Base-by-base conservation (phyloP, 2,888 invertebrate species). In the Candidula unifasciata region DNA sequence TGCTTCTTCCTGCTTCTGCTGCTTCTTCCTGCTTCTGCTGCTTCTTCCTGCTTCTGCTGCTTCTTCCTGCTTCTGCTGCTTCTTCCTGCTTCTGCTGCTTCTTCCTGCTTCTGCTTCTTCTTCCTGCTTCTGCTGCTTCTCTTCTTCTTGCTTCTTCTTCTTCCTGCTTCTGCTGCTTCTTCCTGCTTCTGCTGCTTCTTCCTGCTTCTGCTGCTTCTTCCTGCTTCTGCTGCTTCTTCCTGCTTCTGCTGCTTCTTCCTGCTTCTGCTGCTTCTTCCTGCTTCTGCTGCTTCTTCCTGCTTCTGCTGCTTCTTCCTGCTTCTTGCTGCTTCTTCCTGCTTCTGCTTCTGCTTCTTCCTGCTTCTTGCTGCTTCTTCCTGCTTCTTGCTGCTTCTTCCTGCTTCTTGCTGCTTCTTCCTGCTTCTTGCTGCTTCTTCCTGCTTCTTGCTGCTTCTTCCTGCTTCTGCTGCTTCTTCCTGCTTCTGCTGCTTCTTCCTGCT, bases 191-290 rank as follows among this genome's bases (percentile, higher is more conserved):
- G 10, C 54, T 13, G n/a, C n/a, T n/a, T n/a, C n/a, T n/a, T n/a
- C n/a, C n/a, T n/a, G n/a, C n/a, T n/a, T n/a, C n/a, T n/a, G n/a
- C n/a, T n/a, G n/a, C n/a, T n/a, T n/a, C n/a, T n/a, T n/a, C n/a
- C n/a, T n/a, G n/a, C n/a, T n/a, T n/a, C n/a, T n/a, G n/a, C n/a
- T n/a, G 10, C 54, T 13, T 54, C 21, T 6, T 73, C 35, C 30
- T 18, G 18, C 33, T 16, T 10, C 60, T n/a, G n/a, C n/a, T n/a
- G n/a, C 79, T 52, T 10, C 54, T 37, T 77, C 54, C 54, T 27
- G n/a, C n/a, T 27, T 77, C 77, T 77, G n/a, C 37, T 27, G 44
- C 54, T 77, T 27, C 37, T 57, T 52, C 54, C n/a, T n/a, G n/a
- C n/a, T n/a, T n/a, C n/a, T n/a, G n/a, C n/a, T n/a, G n/a, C n/a